Percentiles rank a stretch among this genome's conserved stretches.
Conservation (phyloP, 2,113 vertebrate species). For the Sorex araneus region DNA sequence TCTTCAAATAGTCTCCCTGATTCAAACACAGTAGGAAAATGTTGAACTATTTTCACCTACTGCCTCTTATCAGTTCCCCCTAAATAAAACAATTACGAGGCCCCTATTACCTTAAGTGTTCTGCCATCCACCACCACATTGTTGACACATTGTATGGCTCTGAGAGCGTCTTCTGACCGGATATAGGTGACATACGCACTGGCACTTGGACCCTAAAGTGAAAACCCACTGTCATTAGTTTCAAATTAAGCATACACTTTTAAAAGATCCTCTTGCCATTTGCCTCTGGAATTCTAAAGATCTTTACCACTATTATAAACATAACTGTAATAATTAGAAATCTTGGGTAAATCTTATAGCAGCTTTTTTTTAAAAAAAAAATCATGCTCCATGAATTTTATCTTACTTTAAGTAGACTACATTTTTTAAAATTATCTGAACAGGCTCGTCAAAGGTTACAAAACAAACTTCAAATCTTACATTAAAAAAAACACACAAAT, state of each 20-base stretch:
- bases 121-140: conserved; percentile 99
- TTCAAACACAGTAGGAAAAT: conserved; percentile 52
- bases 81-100: neutral
- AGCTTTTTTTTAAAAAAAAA: conserved; percentile 54
- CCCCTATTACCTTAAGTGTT: conserved; percentile 95
- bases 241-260: conserved; percentile 54
- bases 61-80: neutral
- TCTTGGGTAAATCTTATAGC: conserved; percentile 37
- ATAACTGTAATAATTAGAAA: conserved; percentile 57
- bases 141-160: conserved; percentile 99
- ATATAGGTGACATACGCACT: conserved; percentile 99
- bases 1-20: conserved; percentile 48
- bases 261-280: conserved; percentile 18
- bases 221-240: conserved; percentile 65
- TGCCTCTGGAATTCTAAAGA: conserved; percentile 63
- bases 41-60: neutral
- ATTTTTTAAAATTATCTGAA: conserved; percentile 50
- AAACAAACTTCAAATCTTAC: conserved; percentile 45
- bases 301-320: conserved; percentile 52
- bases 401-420: conserved; percentile 59
- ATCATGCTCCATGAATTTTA: conserved; percentile 49
- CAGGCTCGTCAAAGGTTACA: conserved; percentile 28
- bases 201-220: conserved; percentile 96
- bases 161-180: conserved; percentile 98
- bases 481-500: conserved; percentile 37